Evolutionary conservation across 2,797 vertebrate genomes (phyloP), one percentile per base, ranked within the genome.

Genomic region (Mormyrus proboscirostris): DNA sequence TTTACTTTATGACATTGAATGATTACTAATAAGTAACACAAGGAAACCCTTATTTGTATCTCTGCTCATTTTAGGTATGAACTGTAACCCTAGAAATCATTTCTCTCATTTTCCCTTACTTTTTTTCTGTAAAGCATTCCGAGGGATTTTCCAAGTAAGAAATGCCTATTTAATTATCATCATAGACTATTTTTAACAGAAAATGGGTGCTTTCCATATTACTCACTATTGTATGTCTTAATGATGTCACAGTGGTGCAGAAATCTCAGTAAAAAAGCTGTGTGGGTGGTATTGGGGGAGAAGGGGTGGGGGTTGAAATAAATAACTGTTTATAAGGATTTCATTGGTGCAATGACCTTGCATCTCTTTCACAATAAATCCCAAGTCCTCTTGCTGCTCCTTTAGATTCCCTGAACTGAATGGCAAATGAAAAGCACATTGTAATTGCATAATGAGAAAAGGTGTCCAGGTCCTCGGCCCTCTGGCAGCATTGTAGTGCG

Each of bases 311-410:
- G 87, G 89, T 41, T 86, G 16, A 9, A 33, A 85, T 29, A 85
- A 85, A 85, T 51, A 38, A 83, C 2, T 25, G 4, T 85, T 85
- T 44, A 50, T 50, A 50, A 55, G 84, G 29, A 86, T 69, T 86
- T 93, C 94, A 95, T 95, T 89, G 91, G 95, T 94, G 91, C 84
- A 88, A 84, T 41, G 92, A 93, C 94, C 93, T 95, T 94, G 93
- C 82, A 73, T 92, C 76, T 76, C 90, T 92, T 91, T 89, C 91
- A 91, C 93, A 94, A 91, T 89, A 57, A 16, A 22, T 89, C 91
- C 88, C 86, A 86, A 38, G 19, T 44, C 79, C 65, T 65, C 91
- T 89, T n/a, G 44, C 22, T 29, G 82, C 82, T 91, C 90, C 89
- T 3, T 90, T 90, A 41, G 25, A n/a, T 53, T 90, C 47, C 57